Base-by-base conservation (phyloP, 2,113 vertebrate genomes). In the Candoia aspera region DNA sequence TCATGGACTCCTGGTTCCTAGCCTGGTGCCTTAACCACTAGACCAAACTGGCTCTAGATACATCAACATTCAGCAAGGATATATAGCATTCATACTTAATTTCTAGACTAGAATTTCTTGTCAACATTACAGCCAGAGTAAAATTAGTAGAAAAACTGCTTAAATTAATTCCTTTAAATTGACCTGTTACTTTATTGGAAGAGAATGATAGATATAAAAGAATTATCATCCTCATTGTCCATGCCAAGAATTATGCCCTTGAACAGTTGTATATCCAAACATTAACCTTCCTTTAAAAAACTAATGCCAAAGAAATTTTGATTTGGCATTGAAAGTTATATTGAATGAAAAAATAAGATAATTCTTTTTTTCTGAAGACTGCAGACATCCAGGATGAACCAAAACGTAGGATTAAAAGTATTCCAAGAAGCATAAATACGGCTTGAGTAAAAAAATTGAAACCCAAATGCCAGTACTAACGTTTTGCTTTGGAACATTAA, bases 321-420 rank as follows among this genome's bases (percentile, higher is more conserved):
- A 33, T 94, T 93, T 92, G 84, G 24, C 37, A 85, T 23, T 33
- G 93, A 85, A 12, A 89, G 23, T 68, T 90, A 46, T 88, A 94
- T 89, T 88, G 92, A 93, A 92, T 0, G 93, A 87, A 94, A 94
- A 91, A 91, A 15, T 0, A 91, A 92, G 10, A 84, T 15, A 89
- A 92, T 58, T 92, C 85, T 57, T 93, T 92, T 92, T 90, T 93
- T 64, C 26, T 92, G 91, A 79, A 92, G 37, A 92, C 53, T 58
- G 58, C 0, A 37, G 60, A 5, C 29, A 90, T 93, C 33, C 10
- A 91, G 93, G 92, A 68, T 4, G 89, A 60, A 6, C 53, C 59
- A 90, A 62, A 62, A 88, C 64, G 37, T 62, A 86, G 53, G 91
- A 92, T 55, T 60, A 84, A 49, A 91, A 4, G 0, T 19, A 49